These are phyloP conservation scores for Lampropteryx suffumata DNA, from an alignment of 2,888 invertebrate species.

Conservation along the genomic window DNA sequence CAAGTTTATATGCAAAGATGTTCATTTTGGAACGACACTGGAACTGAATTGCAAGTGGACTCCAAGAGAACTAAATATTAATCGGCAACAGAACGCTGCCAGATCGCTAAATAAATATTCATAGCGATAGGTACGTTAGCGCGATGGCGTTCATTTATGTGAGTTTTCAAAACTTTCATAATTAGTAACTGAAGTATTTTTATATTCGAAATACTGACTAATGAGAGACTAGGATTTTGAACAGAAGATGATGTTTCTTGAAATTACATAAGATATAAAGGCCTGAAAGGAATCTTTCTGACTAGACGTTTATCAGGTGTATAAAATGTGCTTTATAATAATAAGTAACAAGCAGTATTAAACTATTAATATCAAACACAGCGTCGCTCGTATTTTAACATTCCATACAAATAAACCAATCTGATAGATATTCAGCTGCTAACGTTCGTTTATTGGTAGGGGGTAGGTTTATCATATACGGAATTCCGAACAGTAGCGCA, in stretches of 20 bases:
- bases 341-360: no score
- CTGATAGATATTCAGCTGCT: neutral
- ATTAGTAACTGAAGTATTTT: no score
- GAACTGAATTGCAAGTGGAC: slow-evolving; percentile 17
- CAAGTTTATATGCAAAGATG: slow-evolving; percentile 7
- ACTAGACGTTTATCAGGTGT: no score
- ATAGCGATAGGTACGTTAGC: slow-evolving; percentile 15
- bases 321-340: no score
- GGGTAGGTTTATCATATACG: slow-evolving; percentile 1
- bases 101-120: slow-evolving; percentile 23
- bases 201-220: no score
- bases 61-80: slow-evolving; percentile 25
- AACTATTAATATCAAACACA: no score
- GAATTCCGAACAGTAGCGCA: slow-evolving; percentile 33
- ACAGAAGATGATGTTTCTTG: no score
- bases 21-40: slow-evolving; percentile 6
- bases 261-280: no score
- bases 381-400: neutral
- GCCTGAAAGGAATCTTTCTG: no score
- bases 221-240: no score
- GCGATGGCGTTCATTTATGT: slow-evolving; percentile 12
- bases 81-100: slow-evolving; percentile 21
- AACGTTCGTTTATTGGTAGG: slow-evolving; percentile 4
- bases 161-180: neutral
- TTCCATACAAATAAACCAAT: neutral